Evolutionary conservation across 2,797 vertebrate genomes (phyloP), one percentile per base, ranked within the genome.

Genomic region (Lemur catta): DNA sequence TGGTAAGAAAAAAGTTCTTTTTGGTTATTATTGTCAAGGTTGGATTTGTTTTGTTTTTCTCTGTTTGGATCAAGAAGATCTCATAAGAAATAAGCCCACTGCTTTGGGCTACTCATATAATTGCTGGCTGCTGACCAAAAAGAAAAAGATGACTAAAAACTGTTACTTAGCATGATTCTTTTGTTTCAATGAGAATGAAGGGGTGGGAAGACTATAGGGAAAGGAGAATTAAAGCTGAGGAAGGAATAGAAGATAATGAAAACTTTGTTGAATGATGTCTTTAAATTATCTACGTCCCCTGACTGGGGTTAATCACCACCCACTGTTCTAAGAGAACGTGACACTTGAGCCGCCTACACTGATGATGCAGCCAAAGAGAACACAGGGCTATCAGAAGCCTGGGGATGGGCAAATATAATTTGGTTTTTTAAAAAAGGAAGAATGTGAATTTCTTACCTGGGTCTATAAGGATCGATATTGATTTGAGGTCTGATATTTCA

Each of bases 11-110:
- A 79, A 69, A 28, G 6, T 22, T 43, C 0, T 55, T 93, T 79
- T 61, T 69, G 11, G 61, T 94, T 80, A 18, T 35, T 30, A 15
- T 2, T 94, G 59, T 52, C 80, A 75, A 71, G 52, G 18, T 96
- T 93, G 91, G 50, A 55, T 78, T 80, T 78, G 33, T n/a, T 48
- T 65, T 86, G 6, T 78, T 95, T 87, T 94, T 65, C 38, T 57
- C 57, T 65, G 1, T 74, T 75, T 82, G 69, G 30, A 78, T 6
- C 11, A 65, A 93, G n/a, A 91, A 74, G 33, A 57, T 41, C 35
- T 50, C 18, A 96, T 57, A 72, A 72, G 14, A 89, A 91, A 86
- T 30, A 78, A 50, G n/a, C 15, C 8, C 35, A 35, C 0, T 24
- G 28, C 8, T 84, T 81, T 20, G 15, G 43, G 9, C 52, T 67